A percentile compares a stretch with the other conserved stretches of the same genome.
Conservation (phyloP, 2,888 invertebrate genomes). For the Drosophila nr. fundita region DNA sequence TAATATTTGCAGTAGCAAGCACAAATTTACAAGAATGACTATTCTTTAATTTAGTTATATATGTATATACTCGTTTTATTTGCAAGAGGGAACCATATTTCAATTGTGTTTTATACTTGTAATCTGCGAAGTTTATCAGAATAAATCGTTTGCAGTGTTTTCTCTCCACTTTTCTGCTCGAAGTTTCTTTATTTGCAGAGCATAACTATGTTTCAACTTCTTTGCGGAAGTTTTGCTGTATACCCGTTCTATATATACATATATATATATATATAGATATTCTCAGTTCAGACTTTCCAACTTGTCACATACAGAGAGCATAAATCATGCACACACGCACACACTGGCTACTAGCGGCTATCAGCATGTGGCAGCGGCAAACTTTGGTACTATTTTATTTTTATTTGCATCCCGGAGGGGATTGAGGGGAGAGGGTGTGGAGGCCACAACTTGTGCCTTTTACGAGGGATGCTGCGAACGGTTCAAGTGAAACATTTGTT, state of each 20-base stretch:
- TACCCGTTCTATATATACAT: constrained; percentile 4
- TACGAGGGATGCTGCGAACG: constrained; percentile 55
- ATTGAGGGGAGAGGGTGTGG: background rate
- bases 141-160: constrained; percentile 1
- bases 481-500: constrained; percentile 69
- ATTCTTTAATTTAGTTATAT: background rate
- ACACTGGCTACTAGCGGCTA: constrained; percentile 44
- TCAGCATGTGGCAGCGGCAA: constrained; percentile 60
- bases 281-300: constrained; percentile 46
- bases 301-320: constrained; percentile 65
- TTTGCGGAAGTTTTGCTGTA: constrained; percentile 26
- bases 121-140: background rate
- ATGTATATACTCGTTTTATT: background rate
- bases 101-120: background rate
- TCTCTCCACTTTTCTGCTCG: background rate
- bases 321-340: constrained; percentile 50
- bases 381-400: constrained; percentile 56
- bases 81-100: background rate
- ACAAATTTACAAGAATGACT: no score
- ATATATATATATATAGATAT: background rate
- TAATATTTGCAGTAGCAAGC: background rate
- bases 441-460: constrained; percentile 18
- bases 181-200: constrained; percentile 16
- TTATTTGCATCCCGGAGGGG: constrained; percentile 38
- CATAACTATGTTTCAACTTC: constrained; percentile 35